A percentile compares a stretch with the other conserved stretches of the same genome.
Evolutionary conservation across 2,113 vertebrate species (phyloP).

Genomic region (Sprattus sprattus): DNA sequence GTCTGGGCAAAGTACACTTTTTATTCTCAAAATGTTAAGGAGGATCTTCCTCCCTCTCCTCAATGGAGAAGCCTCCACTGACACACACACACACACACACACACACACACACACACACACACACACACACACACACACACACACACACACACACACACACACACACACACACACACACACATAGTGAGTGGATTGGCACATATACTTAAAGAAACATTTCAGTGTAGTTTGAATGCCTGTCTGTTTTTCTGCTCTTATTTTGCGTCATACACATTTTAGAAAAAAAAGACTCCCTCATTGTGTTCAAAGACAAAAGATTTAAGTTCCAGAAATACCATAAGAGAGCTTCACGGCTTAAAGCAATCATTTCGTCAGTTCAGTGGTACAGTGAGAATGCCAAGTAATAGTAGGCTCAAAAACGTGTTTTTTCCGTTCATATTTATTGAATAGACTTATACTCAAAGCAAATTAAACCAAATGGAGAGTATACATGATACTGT

Average conservation of each 20-base stretch:
- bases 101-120: no score
- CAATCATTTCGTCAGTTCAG: background rate
- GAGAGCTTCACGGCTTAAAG: background rate
- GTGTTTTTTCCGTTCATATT: background rate
- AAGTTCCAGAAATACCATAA: background rate
- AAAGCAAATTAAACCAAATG: background rate
- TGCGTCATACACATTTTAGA: background rate
- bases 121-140: no score
- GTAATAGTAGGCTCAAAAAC: background rate
- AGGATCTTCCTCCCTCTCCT: no score
- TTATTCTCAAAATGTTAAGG: no score
- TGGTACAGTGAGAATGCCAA: background rate
- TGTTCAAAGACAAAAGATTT: background rate
- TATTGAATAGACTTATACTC: no score
- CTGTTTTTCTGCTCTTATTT: background rate
- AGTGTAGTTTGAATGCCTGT: background rate
- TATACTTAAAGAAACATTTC: no score
- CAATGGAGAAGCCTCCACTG: no score
- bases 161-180: background rate
- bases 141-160: no score
- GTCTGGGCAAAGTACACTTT: no score
- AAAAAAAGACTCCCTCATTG: background rate
- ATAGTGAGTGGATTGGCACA: background rate
- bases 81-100: no score
- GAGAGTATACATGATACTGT: background rate